Base-by-base conservation (phyloP, 1,140 invertebrate genomes). In the Coboldia fuscipes region DNA sequence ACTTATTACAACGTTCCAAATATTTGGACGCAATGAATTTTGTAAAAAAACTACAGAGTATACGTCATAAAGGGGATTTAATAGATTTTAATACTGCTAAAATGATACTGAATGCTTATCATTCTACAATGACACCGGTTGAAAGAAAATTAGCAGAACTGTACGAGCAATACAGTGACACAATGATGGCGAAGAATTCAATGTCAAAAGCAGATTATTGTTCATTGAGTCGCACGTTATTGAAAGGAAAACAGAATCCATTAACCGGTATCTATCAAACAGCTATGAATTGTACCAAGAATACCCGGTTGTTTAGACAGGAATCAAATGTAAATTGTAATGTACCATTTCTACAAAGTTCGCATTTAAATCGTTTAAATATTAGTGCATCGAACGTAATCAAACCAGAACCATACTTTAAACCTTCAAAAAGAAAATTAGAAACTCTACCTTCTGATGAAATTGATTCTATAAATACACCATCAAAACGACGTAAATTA, bases 11-110 rank as follows among this genome's bases (percentile, higher is more conserved):
- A 17, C 47, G 44, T 16, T 44, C 37, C n/a, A 49, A 49, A 32
- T 54, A 50, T 13, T 42, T 55, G 14, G 52, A 55, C 19, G 51
- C 52, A 1, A 46, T 49, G 3, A 40, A 42, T 0, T 48, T 47
- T 8, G 44, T 54, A 42, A 45, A 54, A 31, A 44, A 51, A 1
- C 37, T 49, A 19, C 12, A 35, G 13, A 16, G 16, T 10, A 15
- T 8, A n/a, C 20, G 13, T 10, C n/a, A 23, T 22, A 8, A 12
- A 3, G 15, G 34, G 3, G 28, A n/a, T 8, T 3, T 13, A 3
- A 3, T 34, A 27, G 23, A 15, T 33, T 30, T 36, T 31, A 37
- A 34, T 37, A 37, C 41, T 9, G 36, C 41, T 22, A 41, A 40
- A 18, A 29, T 39, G 2, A 41, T 55, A 6, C 24, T 55, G 8